Evolutionary conservation across 1,140 invertebrate species (phyloP), one percentile per base, ranked within the genome.

Genomic region (Drosophila jambulina): DNA sequence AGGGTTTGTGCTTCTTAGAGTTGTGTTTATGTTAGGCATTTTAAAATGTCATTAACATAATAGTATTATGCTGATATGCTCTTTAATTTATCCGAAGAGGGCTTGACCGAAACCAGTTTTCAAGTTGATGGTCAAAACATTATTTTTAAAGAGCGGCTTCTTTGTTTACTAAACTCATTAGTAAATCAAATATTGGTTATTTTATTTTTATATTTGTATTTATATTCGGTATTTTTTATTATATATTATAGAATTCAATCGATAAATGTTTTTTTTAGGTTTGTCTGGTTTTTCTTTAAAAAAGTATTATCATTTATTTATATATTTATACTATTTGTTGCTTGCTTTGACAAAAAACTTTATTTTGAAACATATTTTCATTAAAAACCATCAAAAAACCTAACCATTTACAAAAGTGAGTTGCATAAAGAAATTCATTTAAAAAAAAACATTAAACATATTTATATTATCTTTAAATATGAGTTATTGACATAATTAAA

Each of bases 61-160:
- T 9, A 10, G 13, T 34, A 8, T 53, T 36, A 10, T 2, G 32
- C 19, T 53, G 10, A 32, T 32, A 7, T 7, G n/a, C 1, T 32
- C 1, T 32, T 32, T 19, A 51, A 53, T 34, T 23, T 5, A 4
- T 9, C 7, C 51, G 8, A 53, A 53, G 51, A 53, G 29, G 19
- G 32, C 51, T 54, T 34, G 13, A 34, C 51, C 13, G 3, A 53
- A 34, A 53, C 51, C 29, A 10, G 51, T 53, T 53, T 53, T 21
- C 4, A 23, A 17, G 13, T 10, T 53, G 29, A 21, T 53, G n/a
- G 6, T 15, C n/a, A 34, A 21, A 21, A 15, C 6, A 34, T 53
- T 2, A 34, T 4, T 34, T 51, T 32, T 21, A 1, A 32, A 13
- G 6, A 15, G 12, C 6, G 5, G 3, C 15, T 51, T n/a, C 4